A percentile compares a stretch with the other conserved stretches of the same genome.
Conservation (phyloP, 2,888 invertebrate species). For the Trissolcus japonicus region DNA sequence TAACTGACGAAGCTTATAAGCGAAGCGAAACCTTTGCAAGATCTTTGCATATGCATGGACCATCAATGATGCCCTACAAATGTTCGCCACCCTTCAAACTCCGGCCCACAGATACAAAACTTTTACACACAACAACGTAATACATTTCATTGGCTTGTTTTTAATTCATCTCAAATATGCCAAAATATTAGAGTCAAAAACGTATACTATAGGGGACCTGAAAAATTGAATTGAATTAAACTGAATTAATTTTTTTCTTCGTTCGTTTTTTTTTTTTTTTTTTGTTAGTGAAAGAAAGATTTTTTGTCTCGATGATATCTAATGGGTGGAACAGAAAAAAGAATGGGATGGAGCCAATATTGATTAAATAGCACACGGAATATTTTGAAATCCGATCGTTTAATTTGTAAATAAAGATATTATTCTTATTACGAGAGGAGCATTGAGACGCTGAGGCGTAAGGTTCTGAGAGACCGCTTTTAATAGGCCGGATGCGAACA, state of each 20-base stretch:
- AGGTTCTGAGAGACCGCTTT: constrained; percentile 68
- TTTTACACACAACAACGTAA: constrained; percentile 28
- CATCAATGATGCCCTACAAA: constrained; percentile 65
- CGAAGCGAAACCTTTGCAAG: constrained; percentile 62
- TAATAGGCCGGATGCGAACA: constrained; percentile 71
- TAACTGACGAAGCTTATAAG: constrained; percentile 56
- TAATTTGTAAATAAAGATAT: constrained; percentile 72
- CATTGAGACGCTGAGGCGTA: constrained; percentile 48
- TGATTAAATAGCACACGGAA: constrained; percentile 67
- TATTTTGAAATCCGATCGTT: constrained; percentile 72
- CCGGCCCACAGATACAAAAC: constrained; percentile 21
- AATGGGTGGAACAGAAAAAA: constrained; percentile 1
- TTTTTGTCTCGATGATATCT: constrained; percentile 16
- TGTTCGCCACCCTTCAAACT: constrained; percentile 49
- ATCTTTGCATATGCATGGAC: constrained; percentile 72
- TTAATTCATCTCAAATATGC: background rate
- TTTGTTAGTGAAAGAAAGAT: constrained; percentile 1
- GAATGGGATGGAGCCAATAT: constrained; percentile 64
- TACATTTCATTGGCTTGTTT: constrained; percentile 12
- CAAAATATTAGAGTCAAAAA: background rate
- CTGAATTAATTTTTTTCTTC: too few relatives aligned
- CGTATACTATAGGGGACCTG: too few relatives aligned
- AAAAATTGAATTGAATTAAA: too few relatives aligned
- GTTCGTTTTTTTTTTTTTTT: too few relatives aligned
- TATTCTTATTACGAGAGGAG: constrained; percentile 63